Evolutionary conservation across 1,140 invertebrate genomes (phyloP), one percentile per base, ranked within the genome.

Genomic region (Nasonia longicornis): DNA sequence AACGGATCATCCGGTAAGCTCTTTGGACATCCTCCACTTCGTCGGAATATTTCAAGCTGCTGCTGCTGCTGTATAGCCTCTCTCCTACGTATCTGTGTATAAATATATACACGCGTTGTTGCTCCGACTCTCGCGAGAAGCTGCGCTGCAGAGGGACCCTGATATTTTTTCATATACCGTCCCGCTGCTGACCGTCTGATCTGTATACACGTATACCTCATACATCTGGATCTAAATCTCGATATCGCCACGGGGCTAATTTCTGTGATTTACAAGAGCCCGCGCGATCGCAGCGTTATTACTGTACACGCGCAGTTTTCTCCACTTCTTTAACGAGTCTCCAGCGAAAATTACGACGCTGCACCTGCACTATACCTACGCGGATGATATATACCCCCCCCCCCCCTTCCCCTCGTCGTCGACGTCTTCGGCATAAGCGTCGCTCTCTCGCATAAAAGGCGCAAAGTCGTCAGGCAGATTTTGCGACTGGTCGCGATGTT

Each of bases 1-100:
- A 83, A 82, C 83, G 82, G 84, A 84, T 84, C 58, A 84, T 84
- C 85, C 85, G 73, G 71, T 85, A 80, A 85, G 85, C 83, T 83
- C 81, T 84, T 85, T 82, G 82, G 83, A 84, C 79, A 83, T 79
- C 82, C 77, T 81, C 69, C 26, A 83, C 77, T 85, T 83, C 82
- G 77, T 74, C 79, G 79, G 82, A 82, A 85, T 85, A 82, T 84
- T 84, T 79, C 81, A 80, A 58, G 52, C 52, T 58, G 20, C 48
- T 16, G 12, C 52, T 20, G 52, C 52, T n/a, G 52, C 16, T 26
- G 26, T 1, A 26, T 26, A n/a, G 52, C n/a, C 52, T 8, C 20
- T 20, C 16, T 58, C 16, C 20, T n/a, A 20, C 16, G 26, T 26
- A 20, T n/a, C 52, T 6, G 6, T n/a, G 20, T 58, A 58, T 58